A percentile compares a stretch with the other conserved stretches of the same genome.
phyloP scores from a whole-genome alignment of 1,140 invertebrate species.

The Bombus pyrosoma region DNA sequence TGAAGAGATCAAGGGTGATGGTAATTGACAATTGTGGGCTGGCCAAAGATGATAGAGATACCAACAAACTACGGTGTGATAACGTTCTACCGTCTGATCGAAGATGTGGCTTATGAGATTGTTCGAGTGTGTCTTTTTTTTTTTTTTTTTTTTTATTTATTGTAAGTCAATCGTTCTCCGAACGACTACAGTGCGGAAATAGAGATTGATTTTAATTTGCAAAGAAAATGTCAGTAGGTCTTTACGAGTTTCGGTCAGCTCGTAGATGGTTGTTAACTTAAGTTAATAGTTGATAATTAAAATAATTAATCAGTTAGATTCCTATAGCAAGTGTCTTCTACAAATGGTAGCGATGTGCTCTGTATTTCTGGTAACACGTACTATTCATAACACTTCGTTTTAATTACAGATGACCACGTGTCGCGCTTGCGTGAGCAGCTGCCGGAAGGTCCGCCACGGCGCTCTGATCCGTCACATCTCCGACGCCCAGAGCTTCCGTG shows the following conservation, averaged over 20 bases:
- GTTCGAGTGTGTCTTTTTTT: neutral
- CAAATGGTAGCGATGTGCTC: neutral
- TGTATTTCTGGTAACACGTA: neutral
- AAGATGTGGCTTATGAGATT: neutral
- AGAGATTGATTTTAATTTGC: too few species aligned
- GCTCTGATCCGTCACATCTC: constrained; percentile 73
- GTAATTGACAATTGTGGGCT: neutral
- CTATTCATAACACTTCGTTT: neutral
- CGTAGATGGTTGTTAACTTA: neutral
- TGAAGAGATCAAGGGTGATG: neutral
- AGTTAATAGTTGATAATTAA: too few species aligned
- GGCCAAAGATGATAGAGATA: neutral
- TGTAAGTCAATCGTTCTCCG: too few species aligned
- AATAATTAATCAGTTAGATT: too few species aligned
- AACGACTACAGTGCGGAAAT: too few species aligned
- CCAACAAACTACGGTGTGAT: neutral
- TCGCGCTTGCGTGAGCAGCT: constrained; percentile 64
- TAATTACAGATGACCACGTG: constrained; percentile 69
- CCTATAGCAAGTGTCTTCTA: neutral
- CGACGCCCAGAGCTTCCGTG: constrained; percentile 75
- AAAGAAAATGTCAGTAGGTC: too few species aligned
- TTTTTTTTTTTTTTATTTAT: neutral
- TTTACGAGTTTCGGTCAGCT: too few species aligned
- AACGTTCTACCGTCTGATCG: neutral
- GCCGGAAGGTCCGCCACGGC: constrained; percentile 78